Evolutionary conservation across 35 echinoderm and acorn worm genomes (phyloP).

Genomic region (Acanthaster planci): DNA sequence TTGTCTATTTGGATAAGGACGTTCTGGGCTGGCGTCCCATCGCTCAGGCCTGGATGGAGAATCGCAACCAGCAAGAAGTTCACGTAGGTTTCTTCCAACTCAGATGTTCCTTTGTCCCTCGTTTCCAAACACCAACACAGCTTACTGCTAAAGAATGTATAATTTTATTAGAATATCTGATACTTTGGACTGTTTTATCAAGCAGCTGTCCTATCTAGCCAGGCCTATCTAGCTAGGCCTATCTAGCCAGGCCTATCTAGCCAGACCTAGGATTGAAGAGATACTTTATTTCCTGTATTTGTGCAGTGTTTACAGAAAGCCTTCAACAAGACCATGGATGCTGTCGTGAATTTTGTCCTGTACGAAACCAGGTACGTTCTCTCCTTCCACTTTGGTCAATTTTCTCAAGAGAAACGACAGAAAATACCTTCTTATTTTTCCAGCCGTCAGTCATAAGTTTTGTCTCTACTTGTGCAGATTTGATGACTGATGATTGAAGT

Average conservation of each 20-base stretch:
- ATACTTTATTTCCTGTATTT: not conserved
- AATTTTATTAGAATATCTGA: too few species aligned
- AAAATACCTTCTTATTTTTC: not conserved
- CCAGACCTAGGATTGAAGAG: too few species aligned
- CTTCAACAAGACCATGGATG: slow-evolving; percentile 99
- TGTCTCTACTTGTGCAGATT: too few species aligned
- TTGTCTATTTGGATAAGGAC: slow-evolving; percentile 86
- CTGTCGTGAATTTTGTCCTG: slow-evolving; percentile 96
- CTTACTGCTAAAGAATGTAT: too few species aligned
- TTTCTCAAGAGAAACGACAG: not conserved
- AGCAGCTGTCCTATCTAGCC: too few species aligned
- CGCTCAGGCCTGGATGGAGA: slow-evolving; percentile 95
- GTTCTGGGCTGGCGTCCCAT: slow-evolving; percentile 93
- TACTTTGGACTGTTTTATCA: too few species aligned
- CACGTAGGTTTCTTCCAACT: slow-evolving; percentile 93
- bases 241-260: too few species aligned
- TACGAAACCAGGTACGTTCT: slow-evolving; percentile 92
- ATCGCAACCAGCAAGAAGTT: slow-evolving; percentile 90
- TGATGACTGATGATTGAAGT: too few species aligned
- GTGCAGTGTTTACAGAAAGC: slow-evolving; percentile 97
- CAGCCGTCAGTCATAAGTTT: too few species aligned
- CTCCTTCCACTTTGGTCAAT: not conserved
- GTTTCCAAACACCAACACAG: too few species aligned
- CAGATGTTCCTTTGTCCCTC: too few species aligned
- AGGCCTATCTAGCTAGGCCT: too few species aligned